Evolutionary conservation across 2,797 vertebrate genomes (phyloP), one percentile per base, ranked within the genome.

Genomic region (Gephyroberyx darwinii): DNA sequence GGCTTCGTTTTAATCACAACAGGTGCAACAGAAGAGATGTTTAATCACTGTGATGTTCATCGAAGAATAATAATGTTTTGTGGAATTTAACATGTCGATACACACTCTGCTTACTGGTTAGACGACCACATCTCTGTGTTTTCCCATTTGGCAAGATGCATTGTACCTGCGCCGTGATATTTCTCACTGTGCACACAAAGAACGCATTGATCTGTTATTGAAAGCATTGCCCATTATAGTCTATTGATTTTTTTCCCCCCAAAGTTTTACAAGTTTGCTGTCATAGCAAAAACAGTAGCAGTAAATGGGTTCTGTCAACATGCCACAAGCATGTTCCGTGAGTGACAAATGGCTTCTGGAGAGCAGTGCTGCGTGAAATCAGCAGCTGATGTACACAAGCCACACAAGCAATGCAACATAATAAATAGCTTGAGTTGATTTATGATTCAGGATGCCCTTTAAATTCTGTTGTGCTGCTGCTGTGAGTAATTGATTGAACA

Each of bases 1-100:
- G 74, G 30, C n/a, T 50, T 26, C 48, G 67, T 74, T 77, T 76
- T 31, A 67, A 51, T 81, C 65, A 45, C 73, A 70, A 56, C 63
- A 53, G 68, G 67, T 59, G 58, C 12, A 26, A 65, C 35, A 41
- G 56, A 74, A 54, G 60, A 62, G 57, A 31, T 26, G 20, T 63
- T 86, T 60, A 75, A 77, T 77, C 61, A 52, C 43, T 69, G 8
- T 8, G 53, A 71, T 63, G 77, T 31, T 54, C 50, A 63, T 41
- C 31, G 54, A 77, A 66, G 33, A 82, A 78, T 41, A 30, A 67
- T 33, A 33, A 10, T 13, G 12, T 50, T 65, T 30, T 30, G 55
- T 39, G 53, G 62, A 65, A 52, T 62, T 33, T 4, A 41, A 2
- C 47, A 64, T 56, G 22, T 84, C 58, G 61, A 67, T 61, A 37